Conservation (phyloP, 2,888 invertebrate species). For the Rugalucina vietnamica region DNA sequence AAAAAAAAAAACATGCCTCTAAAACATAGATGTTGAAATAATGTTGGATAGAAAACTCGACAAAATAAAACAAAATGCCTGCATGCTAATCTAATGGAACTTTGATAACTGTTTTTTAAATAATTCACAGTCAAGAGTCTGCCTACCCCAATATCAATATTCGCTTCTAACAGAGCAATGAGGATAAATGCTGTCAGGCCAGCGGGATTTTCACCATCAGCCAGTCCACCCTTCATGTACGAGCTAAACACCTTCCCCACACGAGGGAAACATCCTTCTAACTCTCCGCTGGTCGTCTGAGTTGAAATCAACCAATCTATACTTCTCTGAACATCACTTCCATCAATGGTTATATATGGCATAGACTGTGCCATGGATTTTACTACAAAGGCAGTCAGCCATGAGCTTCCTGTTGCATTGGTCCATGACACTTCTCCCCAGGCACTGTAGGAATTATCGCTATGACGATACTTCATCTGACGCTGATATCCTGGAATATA, state of each 20-base stretch:
- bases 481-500: conserved; percentile 92
- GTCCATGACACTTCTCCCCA: conserved; percentile 76
- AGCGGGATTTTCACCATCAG: conserved; percentile 62
- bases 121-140: too few species aligned
- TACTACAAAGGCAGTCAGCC: conserved; percentile 90
- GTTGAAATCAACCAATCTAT: conserved; percentile 81
- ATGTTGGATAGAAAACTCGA: too few species aligned
- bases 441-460: conserved; percentile 82
- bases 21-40: too few species aligned
- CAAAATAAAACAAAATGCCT: too few species aligned
- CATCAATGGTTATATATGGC: conserved; percentile 86
- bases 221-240: conserved; percentile 80
- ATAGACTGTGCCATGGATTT: conserved; percentile 88
- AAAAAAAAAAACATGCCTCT: too few species aligned
- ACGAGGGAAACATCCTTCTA: conserved; percentile 90
- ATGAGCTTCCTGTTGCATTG: conserved; percentile 76
- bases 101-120: too few species aligned
- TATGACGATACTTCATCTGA: conserved; percentile 92
- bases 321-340: conserved; percentile 80
- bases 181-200: conserved; percentile 80
- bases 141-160: conserved; percentile 64
- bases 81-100: too few species aligned
- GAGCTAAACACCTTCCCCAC: conserved; percentile 83
- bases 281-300: conserved; percentile 86
- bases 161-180: conserved; percentile 78